Percentiles rank a stretch among this genome's conserved stretches.
Conservation (phyloP, 1,140 invertebrate genomes). For the Oedothorax gibbosus region DNA sequence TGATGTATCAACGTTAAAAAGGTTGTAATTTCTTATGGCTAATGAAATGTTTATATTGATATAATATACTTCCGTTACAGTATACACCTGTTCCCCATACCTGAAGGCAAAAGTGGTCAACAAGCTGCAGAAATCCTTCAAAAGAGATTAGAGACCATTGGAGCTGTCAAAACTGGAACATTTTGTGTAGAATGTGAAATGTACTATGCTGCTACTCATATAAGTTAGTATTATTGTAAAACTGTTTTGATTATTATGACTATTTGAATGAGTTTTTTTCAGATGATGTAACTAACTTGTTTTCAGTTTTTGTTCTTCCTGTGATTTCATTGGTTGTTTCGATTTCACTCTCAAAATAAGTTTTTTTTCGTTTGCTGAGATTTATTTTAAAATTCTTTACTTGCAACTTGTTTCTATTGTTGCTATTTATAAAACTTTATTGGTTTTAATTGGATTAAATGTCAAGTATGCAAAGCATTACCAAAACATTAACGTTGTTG, state of each 20-base stretch:
- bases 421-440: no score
- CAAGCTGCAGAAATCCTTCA: constrained; percentile 79
- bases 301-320: background rate
- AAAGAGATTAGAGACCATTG: constrained; percentile 85
- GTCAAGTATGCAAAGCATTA: no score
- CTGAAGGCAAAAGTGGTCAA: constrained; percentile 65
- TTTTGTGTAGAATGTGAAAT: constrained; percentile 96
- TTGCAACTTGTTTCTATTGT: no score
- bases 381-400: no score
- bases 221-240: constrained; percentile 61
- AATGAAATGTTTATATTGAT: background rate
- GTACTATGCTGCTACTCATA: constrained; percentile 79
- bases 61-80: background rate
- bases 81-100: constrained; percentile 63
- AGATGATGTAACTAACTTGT: background rate
- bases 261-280: background rate
- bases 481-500: no score
- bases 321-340: background rate
- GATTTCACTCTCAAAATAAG: no score
- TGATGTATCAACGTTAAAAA: background rate
- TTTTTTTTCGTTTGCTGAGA: no score
- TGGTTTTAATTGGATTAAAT: no score
- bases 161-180: constrained; percentile 86
- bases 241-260: no score
- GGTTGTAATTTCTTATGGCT: background rate